Evolutionary conservation across 1,140 invertebrate genomes (phyloP).

Genomic region (Eriocheir sinensis): DNA sequence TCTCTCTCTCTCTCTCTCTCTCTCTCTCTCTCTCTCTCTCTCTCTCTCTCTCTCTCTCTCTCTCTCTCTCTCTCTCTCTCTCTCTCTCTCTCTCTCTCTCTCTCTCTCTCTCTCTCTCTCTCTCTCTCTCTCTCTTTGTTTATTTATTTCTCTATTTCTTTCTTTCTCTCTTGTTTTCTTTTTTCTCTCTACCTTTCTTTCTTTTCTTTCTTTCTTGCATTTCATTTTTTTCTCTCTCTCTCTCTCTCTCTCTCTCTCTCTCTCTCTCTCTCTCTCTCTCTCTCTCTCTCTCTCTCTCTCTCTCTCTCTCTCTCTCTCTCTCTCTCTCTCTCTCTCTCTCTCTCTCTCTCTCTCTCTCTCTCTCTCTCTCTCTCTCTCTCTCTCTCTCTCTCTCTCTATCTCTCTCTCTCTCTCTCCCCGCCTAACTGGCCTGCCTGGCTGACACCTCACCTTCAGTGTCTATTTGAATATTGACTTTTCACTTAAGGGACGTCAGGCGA

Average conservation of each 20-base stretch:
- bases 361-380: neutral
- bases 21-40: conserved; percentile 20
- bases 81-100: neutral
- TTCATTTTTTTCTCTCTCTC: neutral
- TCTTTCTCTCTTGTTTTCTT: neutral
- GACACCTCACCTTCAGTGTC: too few species aligned
- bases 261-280: neutral
- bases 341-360: neutral
- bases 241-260: neutral
- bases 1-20: conserved; percentile 27
- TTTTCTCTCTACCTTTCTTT: neutral
- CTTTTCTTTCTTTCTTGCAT: neutral
- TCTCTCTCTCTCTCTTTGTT: too few species aligned
- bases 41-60: neutral
- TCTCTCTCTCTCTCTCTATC: too few species aligned
- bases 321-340: neutral
- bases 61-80: neutral
- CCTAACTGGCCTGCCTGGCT: too few species aligned
- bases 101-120: neutral
- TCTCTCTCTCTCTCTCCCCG: too few species aligned
- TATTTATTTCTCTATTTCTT: neutral
- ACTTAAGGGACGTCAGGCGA: too few species aligned
- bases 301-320: neutral
- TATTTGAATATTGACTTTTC: too few species aligned
- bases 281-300: neutral